A percentile compares a stretch with the other conserved stretches of the same genome.
Conservation (phyloP, 2,888 invertebrate species). For the Hypolimnas misippus region DNA sequence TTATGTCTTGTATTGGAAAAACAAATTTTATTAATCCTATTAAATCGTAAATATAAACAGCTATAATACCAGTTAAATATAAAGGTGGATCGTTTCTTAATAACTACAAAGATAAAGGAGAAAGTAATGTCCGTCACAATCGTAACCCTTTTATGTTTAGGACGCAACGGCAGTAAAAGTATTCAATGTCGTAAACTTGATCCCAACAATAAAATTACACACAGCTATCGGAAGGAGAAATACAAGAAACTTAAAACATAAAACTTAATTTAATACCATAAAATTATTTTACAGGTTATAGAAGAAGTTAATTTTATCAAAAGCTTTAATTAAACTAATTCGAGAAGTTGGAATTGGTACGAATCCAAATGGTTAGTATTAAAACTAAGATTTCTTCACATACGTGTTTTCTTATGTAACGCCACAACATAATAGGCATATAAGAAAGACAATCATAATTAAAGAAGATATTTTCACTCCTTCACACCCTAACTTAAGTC, state of each 20-base stretch:
- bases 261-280: slow-evolving; percentile 37
- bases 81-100: slow-evolving; percentile 21
- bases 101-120: slow-evolving; percentile 22
- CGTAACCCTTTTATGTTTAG: slow-evolving; percentile 73
- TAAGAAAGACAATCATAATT: slow-evolving; percentile 21
- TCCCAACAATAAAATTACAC: slow-evolving; percentile 73
- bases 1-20: background rate
- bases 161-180: slow-evolving; percentile 73
- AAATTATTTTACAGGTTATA: slow-evolving; percentile 6
- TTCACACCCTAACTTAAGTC: slow-evolving; percentile 29
- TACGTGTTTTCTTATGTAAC: background rate
- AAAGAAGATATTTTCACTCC: slow-evolving; percentile 26
- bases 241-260: slow-evolving; percentile 55
- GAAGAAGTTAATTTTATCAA: background rate
- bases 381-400: slow-evolving; percentile 1
- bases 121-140: slow-evolving; percentile 30
- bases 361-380: slow-evolving; percentile 2
- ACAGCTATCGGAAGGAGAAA: slow-evolving; percentile 70
- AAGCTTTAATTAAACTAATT: slow-evolving; percentile 6
- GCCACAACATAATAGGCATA: background rate
- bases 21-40: background rate
- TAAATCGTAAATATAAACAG: background rate
- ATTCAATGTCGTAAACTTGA: slow-evolving; percentile 75
- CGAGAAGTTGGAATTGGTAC: slow-evolving; percentile 8
- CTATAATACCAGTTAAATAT: slow-evolving; percentile 15